These are phyloP conservation scores for Tetraneura akinire DNA, from an alignment of 1,140 invertebrate species.

Conservation along the genomic window DNA sequence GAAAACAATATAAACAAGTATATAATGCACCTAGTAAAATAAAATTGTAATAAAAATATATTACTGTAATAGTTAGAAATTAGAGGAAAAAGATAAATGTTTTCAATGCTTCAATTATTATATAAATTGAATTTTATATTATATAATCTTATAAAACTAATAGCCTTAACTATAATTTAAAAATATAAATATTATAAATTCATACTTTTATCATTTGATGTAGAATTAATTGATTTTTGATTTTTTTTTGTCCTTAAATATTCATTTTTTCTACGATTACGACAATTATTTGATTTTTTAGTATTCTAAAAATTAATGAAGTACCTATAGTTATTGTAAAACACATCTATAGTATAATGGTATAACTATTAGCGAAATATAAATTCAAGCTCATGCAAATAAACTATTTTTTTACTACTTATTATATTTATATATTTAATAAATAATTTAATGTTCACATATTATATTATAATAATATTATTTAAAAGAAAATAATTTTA, in stretches of 20 bases:
- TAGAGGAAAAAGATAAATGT: too few species aligned
- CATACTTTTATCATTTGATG: neutral
- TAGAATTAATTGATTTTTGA: neutral
- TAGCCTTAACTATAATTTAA: neutral
- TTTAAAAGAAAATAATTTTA: too few species aligned
- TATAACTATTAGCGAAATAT: neutral
- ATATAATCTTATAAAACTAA: neutral
- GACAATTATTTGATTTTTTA: neutral
- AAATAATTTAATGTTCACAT: neutral
- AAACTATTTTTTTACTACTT: neutral
- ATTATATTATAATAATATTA: neutral
- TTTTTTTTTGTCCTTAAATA: neutral
- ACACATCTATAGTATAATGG: neutral
- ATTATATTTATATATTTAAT: neutral
- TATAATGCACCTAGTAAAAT: too few species aligned
- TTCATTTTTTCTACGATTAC: slow-evolving; percentile 13
- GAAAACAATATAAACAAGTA: too few species aligned
- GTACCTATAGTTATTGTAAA: neutral
- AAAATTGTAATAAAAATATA: too few species aligned
- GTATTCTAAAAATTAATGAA: neutral
- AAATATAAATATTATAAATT: neutral
- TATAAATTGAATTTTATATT: too few species aligned
- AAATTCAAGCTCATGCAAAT: neutral
- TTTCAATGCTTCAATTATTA: neutral
- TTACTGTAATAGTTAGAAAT: too few species aligned